phyloP scores from a whole-genome alignment of 2,113 vertebrate genomes.

The Pseudopipra pipra region DNA sequence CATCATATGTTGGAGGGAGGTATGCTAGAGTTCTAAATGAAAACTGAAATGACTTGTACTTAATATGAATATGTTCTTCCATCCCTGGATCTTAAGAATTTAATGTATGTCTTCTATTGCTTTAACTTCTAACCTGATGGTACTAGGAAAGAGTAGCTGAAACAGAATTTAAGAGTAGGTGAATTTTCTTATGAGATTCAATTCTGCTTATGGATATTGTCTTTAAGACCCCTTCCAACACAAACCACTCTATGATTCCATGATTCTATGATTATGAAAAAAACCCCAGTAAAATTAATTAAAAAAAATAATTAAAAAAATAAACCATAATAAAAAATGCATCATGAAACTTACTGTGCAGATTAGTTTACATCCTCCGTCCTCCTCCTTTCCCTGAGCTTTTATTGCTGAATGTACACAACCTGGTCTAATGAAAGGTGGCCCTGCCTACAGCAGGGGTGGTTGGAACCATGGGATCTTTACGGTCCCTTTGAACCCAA shows the following conservation, averaged over 20 bases:
- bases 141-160: background rate
- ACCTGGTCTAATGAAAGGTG: background rate
- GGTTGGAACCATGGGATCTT: background rate
- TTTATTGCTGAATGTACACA: background rate
- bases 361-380: background rate
- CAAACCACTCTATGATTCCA: background rate
- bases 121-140: background rate
- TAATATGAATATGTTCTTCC: background rate
- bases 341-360: background rate
- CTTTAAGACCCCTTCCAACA: background rate
- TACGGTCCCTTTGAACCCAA: background rate
- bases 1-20: background rate
- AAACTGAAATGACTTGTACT: background rate
- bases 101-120: background rate
- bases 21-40: background rate
- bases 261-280: background rate
- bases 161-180: background rate
- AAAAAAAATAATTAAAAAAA: background rate
- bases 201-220: background rate
- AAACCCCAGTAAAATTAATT: background rate
- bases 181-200: background rate
- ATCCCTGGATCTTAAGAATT: background rate
- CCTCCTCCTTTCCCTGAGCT: background rate
- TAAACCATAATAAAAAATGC: background rate
- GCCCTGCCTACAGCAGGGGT: background rate